phyloP scores from a whole-genome alignment of 1,140 invertebrate species.

The Papilio xuthus region DNA sequence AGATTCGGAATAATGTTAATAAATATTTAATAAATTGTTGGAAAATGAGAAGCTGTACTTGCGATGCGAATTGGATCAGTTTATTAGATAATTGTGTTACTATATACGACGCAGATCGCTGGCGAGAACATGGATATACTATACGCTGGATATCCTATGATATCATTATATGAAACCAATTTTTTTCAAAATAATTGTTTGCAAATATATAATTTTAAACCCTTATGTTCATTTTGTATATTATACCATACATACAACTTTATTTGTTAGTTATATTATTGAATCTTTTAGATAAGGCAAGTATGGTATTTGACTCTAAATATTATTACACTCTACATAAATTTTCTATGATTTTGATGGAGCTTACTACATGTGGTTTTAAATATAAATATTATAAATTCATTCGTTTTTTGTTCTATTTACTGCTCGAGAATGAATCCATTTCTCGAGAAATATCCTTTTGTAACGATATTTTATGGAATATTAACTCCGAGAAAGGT shows the following conservation, averaged over 20 bases:
- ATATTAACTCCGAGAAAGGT: conserved; percentile 48
- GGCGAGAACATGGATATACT: conserved; percentile 34
- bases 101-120: conserved; percentile 52
- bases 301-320: too few species aligned
- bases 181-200: too few species aligned
- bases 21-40: conserved; percentile 69
- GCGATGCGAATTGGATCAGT: conserved; percentile 68
- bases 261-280: too few species aligned
- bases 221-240: too few species aligned
- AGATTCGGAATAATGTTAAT: conserved; percentile 51
- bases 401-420: background rate
- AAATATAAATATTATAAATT: too few species aligned
- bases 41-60: conserved; percentile 71
- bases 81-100: conserved; percentile 72
- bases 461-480: conserved; percentile 48
- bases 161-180: background rate
- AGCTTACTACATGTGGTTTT: too few species aligned
- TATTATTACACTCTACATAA: too few species aligned
- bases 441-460: conserved; percentile 44
- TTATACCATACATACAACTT: too few species aligned
- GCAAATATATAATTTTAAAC: background rate
- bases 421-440: background rate
- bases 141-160: conserved; percentile 22
- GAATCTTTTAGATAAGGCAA: too few species aligned
- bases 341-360: too few species aligned